Percentiles rank a stretch among this genome's conserved stretches.
Conservation (phyloP, 2,888 invertebrate species). For the Melinopterus prodromus region DNA sequence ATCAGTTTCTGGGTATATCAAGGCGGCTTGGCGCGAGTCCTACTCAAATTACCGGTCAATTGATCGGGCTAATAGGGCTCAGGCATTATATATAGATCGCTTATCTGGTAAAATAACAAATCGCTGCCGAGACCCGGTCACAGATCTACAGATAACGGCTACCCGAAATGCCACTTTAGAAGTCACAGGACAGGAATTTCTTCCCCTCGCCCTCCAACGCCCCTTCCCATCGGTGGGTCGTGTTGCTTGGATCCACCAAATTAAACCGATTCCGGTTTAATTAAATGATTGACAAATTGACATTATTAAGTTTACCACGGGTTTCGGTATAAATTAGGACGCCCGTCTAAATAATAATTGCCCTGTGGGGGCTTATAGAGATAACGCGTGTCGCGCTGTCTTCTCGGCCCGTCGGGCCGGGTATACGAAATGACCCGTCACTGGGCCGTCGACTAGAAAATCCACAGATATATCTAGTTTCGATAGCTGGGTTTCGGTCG, state of each 20-base stretch:
- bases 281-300: conserved; percentile 58
- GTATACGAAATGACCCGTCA: conserved; percentile 9
- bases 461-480: conserved; percentile 11
- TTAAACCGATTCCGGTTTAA: conserved; percentile 56
- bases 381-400: conserved; percentile 13
- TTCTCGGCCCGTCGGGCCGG: not conserved
- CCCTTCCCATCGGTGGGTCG: conserved; percentile 43
- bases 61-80: conserved; percentile 56
- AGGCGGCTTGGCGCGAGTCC: conserved; percentile 24
- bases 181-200: conserved; percentile 7
- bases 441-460: conserved; percentile 12
- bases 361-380: conserved; percentile 9
- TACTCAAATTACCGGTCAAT: conserved; percentile 58
- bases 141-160: conserved; percentile 52
- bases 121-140: conserved; percentile 53
- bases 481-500: conserved; percentile 6
- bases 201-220: conserved; percentile 35
- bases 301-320: conserved; percentile 45
- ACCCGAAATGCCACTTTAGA: conserved; percentile 58
- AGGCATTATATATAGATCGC: conserved; percentile 50
- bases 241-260: conserved; percentile 41
- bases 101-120: conserved; percentile 59
- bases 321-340: conserved; percentile 56
- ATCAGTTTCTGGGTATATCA: not conserved
- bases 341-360: conserved; percentile 39